Conservation (phyloP, 2,113 vertebrate species). For the Hippocampus comes region DNA sequence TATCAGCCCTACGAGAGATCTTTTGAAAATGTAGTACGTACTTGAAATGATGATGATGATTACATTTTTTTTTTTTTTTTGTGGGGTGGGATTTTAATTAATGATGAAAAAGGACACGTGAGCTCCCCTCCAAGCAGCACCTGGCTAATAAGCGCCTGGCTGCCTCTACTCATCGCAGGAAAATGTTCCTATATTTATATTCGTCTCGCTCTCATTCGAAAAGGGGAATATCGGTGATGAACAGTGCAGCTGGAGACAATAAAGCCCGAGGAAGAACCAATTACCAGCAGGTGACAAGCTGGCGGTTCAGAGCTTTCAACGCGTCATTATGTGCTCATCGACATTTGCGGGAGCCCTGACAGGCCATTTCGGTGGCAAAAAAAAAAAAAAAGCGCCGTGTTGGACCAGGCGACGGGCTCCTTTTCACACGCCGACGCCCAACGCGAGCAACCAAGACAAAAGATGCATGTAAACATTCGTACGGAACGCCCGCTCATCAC, state of each 20-base stretch:
- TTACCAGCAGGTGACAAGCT: conserved; percentile 72
- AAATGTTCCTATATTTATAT: conserved; percentile 25
- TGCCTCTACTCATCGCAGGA: conserved; percentile 24
- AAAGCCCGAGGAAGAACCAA: conserved; percentile 71
- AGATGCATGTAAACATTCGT: background rate
- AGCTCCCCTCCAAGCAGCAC: background rate
- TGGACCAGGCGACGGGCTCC: conserved; percentile 21
- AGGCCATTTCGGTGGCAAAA: conserved; percentile 65
- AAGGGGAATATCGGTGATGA: conserved; percentile 67
- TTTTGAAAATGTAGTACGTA: no score
- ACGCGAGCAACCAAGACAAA: background rate
- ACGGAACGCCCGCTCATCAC: no score
- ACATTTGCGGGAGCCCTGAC: conserved; percentile 68
- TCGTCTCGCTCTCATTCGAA: conserved; percentile 45
- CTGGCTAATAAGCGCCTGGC: conserved; percentile 30
- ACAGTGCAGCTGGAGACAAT: conserved; percentile 70
- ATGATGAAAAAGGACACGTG: background rate
- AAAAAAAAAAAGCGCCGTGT: conserved; percentile 35
- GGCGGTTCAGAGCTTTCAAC: conserved; percentile 66
- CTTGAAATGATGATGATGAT: background rate
- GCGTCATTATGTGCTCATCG: conserved; percentile 70
- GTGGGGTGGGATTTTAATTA: background rate
- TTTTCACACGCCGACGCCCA: background rate
- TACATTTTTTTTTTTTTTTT: background rate
- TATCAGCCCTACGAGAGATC: no score